Base-by-base conservation (phyloP, 2,113 vertebrate genomes). In the Daboia siamensis region DNA sequence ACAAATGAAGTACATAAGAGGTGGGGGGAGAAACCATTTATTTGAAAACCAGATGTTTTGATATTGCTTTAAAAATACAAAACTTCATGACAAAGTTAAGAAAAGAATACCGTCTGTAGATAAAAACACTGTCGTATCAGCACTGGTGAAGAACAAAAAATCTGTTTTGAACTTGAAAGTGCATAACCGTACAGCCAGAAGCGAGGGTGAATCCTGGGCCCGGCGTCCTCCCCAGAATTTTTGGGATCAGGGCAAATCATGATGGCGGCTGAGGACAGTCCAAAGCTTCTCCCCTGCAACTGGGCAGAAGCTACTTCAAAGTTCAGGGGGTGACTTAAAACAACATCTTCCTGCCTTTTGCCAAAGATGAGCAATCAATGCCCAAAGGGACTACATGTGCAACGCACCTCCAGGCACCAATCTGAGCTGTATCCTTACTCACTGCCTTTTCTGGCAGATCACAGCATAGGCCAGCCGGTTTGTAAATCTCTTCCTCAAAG, bases 21-120 rank as follows among this genome's bases (percentile, higher is more conserved):
- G 54, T 3, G 55, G 48, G 17, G 29, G 29, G 39, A 8, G 57
- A 52, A 59, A 33, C 84, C 23, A 90, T 96, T 97, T 97, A 95
- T 91, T 96, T 69, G 91, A 95, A 94, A 91, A 80, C n/a, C 39
- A 90, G 90, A 33, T 4, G 3, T 56, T 90, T 61, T 8, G 85
- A 90, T 64, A 80, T 57, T 48, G 23, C 93, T 92, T 87, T 80
- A 94, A 96, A 96, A 95, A 85, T 93, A 93, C 0, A 0, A 93
- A 93, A 59, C n/a, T 84, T 94, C 86, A 85, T 10, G 61, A 61
- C 29, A 88, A 86, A 74, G 46, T 48, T 90, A 84, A 93, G 64
- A 90, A 93, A 92, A 80, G 0, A 23, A 1, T 52, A 23, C 64
- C 29, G 26, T 55, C 23, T 7, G 55, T 13, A 23, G 56, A 4